phyloP scores from a whole-genome alignment of 2,888 invertebrate genomes.

The Azorinus chamasolen region DNA sequence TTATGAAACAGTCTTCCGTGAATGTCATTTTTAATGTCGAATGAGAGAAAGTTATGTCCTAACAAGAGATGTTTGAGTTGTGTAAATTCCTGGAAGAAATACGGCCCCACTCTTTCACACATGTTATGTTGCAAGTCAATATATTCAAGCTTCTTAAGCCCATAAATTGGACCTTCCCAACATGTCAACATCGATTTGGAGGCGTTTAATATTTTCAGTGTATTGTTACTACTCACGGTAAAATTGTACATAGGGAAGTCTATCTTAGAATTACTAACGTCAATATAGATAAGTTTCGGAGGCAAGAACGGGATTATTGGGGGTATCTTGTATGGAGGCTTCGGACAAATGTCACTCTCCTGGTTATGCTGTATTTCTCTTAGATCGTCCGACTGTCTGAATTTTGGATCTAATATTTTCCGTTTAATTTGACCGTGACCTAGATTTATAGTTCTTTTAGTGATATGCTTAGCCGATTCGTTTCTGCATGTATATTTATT shows the following conservation, averaged over 20 bases:
- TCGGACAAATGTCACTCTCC: background rate
- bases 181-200: constrained; percentile 35
- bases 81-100: constrained; percentile 25
- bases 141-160: constrained; percentile 23
- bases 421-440: too few species aligned
- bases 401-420: background rate
- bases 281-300: constrained; percentile 22
- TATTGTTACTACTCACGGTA: constrained; percentile 17
- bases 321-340: constrained; percentile 2
- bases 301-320: constrained; percentile 27
- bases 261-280: constrained; percentile 36
- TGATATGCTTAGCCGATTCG: background rate
- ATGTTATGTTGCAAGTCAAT: constrained; percentile 32
- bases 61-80: constrained; percentile 21
- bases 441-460: background rate
- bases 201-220: constrained; percentile 19
- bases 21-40: constrained; percentile 6
- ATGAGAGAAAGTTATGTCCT: constrained; percentile 12
- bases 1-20: constrained; percentile 15
- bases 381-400: too few species aligned
- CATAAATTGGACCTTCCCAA: constrained; percentile 45
- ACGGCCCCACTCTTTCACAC: constrained; percentile 12
- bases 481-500: background rate
- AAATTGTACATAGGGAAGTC: constrained; percentile 28
- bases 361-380: background rate